phyloP scores from a whole-genome alignment of 2,888 invertebrate genomes.

The Campopleginae sp. region DNA sequence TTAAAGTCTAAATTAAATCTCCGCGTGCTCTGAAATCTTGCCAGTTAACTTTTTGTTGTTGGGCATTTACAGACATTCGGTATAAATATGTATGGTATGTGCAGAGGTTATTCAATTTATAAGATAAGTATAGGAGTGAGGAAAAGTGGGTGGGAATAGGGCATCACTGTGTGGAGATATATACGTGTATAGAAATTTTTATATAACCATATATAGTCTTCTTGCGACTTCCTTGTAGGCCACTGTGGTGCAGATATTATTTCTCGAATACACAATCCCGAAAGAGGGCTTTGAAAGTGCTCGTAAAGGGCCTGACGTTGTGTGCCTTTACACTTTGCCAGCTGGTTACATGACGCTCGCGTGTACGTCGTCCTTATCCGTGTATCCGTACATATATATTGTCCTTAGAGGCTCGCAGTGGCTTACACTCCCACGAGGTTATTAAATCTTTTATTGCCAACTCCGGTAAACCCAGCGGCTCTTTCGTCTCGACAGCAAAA shows the following conservation, averaged over 20 bases:
- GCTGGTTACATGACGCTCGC: conserved; percentile 39
- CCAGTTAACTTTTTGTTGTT: conserved; percentile 25
- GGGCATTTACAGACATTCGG: neutral
- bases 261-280: conserved; percentile 42
- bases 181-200: conserved; percentile 24
- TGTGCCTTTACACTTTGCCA: conserved; percentile 33
- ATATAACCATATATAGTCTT: conserved; percentile 25
- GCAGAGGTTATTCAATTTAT: conserved; percentile 38
- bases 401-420: conserved; percentile 40
- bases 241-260: conserved; percentile 39
- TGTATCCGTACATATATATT: conserved; percentile 17
- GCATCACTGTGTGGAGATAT: conserved; percentile 9
- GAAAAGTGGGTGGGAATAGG: conserved; percentile 24
- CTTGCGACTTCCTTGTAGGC: conserved; percentile 13
- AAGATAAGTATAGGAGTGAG: conserved; percentile 4
- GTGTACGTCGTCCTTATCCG: conserved; percentile 20
- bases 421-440: conserved; percentile 70
- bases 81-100: conserved; percentile 10
- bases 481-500: conserved; percentile 56
- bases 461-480: conserved; percentile 63
- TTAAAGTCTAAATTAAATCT: conserved; percentile 43
- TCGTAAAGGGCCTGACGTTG: conserved; percentile 40
- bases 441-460: conserved; percentile 74
- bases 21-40: neutral
- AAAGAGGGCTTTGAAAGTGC: conserved; percentile 44